Percentiles rank a stretch among this genome's conserved stretches.
Evolutionary conservation across 1,140 invertebrate genomes (phyloP).

Genomic region (Drosophila mojavensis): DNA sequence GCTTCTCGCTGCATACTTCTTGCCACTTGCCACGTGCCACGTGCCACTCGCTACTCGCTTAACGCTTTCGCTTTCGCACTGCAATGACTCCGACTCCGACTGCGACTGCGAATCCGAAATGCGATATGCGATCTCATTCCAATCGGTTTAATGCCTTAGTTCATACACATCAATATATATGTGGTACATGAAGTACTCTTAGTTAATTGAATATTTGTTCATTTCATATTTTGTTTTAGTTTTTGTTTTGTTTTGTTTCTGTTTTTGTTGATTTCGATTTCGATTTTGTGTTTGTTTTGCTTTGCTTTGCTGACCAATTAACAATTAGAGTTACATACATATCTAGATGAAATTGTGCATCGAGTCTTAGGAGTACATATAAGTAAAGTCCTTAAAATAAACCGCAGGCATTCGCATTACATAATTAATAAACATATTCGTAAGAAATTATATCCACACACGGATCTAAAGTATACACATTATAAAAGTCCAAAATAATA

Average conservation of each 20-base stretch:
- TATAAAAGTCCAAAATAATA: constrained; percentile 26
- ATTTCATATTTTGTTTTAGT: constrained; percentile 3
- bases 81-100: not conserved
- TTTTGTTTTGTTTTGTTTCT: constrained; percentile 8
- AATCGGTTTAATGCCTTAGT: constrained; percentile 36
- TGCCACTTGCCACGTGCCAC: not conserved
- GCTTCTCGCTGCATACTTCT: constrained; percentile 6
- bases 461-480: constrained; percentile 2
- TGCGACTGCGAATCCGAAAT: not conserved
- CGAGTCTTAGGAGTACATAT: constrained; percentile 67
- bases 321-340: constrained; percentile 73
- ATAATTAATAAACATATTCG: constrained; percentile 16
- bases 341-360: constrained; percentile 76
- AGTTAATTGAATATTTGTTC: constrained; percentile 8
- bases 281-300: not conserved
- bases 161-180: constrained; percentile 16
- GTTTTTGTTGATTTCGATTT: not conserved
- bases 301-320: constrained; percentile 42
- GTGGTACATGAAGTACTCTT: not conserved
- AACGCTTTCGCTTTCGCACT: constrained; percentile 7
- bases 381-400: constrained; percentile 39
- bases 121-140: constrained; percentile 2
- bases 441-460: not conserved
- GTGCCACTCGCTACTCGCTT: not conserved
- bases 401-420: constrained; percentile 12